Evolutionary conservation across 2,113 vertebrate genomes (phyloP), one percentile per base, ranked within the genome.

Genomic region (Myiozetetes cayanensis): DNA sequence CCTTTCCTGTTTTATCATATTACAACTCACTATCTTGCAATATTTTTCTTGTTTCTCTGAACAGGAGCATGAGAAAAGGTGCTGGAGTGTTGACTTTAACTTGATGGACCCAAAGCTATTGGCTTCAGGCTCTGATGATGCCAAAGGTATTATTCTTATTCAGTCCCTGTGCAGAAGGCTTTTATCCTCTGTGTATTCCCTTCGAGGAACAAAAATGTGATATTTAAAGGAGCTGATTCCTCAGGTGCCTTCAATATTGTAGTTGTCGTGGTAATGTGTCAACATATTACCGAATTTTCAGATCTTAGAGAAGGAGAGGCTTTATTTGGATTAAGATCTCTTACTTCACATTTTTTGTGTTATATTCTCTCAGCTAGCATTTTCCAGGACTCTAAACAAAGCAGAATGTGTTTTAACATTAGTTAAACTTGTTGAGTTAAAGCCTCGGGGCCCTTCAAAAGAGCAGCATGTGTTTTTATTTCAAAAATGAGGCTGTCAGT

Each of bases 21-120:
- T 92, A 15, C 21, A 84, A 8, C 56, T 95, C 73, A 52, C 56
- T 89, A 1, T 46, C 23, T 95, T 95, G 31, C 61, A 73, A 86
- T 97, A 35, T 97, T 81, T 85, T 94, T 77, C 27, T 83, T 80
- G 16, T 92, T 95, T 97, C 41, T 94, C 3, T 91, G 56, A 95
- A 96, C 82, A 99, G 99, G 99, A 99, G 70, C 99, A 99, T 96
- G 99, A 99, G 96, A 99, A 99, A 96, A 98, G 99, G 73, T 99
- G 99, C 97, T 99, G 99, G 99, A 99, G 99, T 92, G 99, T 99
- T 58, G 99, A 99, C 97, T 99, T 99, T 93, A 99, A 99, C 96
- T 98, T 99, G 92, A 99, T 99, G 99, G 99, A 99, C 97, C 99
- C 99, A 33, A 99, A 99, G 96, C 98, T 99, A 24, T 98, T 99